These are phyloP conservation scores for Bostrychus sinensis DNA, from an alignment of 2,113 vertebrate genomes.

Conservation along the genomic window DNA sequence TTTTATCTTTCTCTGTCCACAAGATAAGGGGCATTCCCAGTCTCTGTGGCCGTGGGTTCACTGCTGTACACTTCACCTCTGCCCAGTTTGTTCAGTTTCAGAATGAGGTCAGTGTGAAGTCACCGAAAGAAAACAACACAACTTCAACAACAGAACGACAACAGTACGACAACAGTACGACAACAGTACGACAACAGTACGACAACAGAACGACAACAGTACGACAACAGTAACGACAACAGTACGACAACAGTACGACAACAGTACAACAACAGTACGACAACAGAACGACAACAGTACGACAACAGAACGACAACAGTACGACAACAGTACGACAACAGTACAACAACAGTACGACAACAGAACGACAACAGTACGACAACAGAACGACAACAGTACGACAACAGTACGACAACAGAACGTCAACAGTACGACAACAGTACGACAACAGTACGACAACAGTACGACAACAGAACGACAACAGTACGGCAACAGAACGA, in stretches of 20 bases:
- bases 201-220: conserved; percentile 38
- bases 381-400: background rate
- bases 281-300: conserved; percentile 16
- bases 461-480: background rate
- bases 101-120: conserved; percentile 68
- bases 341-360: conserved; percentile 35
- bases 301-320: no score
- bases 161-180: conserved; percentile 19
- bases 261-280: conserved; percentile 36
- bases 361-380: conserved; percentile 21
- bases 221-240: no score
- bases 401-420: conserved; percentile 42
- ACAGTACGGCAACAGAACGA: conserved; percentile 28
- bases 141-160: no score
- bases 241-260: background rate
- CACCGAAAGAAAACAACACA: no score
- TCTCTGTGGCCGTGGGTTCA: no score
- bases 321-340: background rate
- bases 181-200: background rate
- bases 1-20: no score
- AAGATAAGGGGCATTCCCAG: no score
- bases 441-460: conserved; percentile 28
- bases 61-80: background rate
- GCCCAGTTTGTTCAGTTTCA: conserved; percentile 55
- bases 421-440: no score